These are phyloP conservation scores for Harpagoxenus sublaevis DNA, from an alignment of 2,888 invertebrate species.

Conservation along the genomic window DNA sequence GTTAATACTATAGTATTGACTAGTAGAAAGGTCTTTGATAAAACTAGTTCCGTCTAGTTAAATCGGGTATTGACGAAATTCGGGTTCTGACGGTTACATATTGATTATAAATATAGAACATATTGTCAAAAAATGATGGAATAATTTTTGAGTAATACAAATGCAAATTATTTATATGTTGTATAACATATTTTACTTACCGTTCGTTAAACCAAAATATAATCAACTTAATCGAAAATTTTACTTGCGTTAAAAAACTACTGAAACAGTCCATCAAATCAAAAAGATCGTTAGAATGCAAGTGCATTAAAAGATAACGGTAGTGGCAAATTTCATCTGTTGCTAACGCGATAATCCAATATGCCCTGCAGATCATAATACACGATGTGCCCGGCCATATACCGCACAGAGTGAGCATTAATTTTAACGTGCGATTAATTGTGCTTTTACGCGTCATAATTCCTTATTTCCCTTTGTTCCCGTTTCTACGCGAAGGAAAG, in stretches of 20 bases:
- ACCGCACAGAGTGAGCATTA: conserved; percentile 50
- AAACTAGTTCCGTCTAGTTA: no score
- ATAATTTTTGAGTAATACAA: neutral
- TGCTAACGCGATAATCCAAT: conserved; percentile 49
- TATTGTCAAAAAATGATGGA: neutral
- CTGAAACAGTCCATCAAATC: conserved; percentile 56
- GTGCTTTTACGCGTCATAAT: conserved; percentile 29
- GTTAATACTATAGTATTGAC: no score
- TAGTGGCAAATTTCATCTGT: conserved; percentile 50
- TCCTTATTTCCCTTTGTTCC: neutral
- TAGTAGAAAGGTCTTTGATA: no score
- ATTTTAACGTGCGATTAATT: conserved; percentile 49
- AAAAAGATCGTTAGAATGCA: conserved; percentile 24
- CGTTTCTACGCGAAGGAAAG: neutral
- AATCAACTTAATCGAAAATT: conserved; percentile 44
- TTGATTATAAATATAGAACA: neutral
- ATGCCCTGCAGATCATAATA: neutral
- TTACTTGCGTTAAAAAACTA: conserved; percentile 36
- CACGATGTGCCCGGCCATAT: conserved; percentile 53
- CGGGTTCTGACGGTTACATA: no score
- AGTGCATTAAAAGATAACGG: conserved; percentile 31
- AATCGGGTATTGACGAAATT: no score
- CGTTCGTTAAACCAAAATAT: conserved; percentile 53
- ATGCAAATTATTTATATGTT: neutral
- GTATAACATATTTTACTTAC: conserved; percentile 18